A percentile compares a stretch with the other conserved stretches of the same genome.
These are phyloP conservation scores for Ramazzottius varieornatus DNA, from an alignment of 2,888 invertebrate genomes.

Conservation along the genomic window DNA sequence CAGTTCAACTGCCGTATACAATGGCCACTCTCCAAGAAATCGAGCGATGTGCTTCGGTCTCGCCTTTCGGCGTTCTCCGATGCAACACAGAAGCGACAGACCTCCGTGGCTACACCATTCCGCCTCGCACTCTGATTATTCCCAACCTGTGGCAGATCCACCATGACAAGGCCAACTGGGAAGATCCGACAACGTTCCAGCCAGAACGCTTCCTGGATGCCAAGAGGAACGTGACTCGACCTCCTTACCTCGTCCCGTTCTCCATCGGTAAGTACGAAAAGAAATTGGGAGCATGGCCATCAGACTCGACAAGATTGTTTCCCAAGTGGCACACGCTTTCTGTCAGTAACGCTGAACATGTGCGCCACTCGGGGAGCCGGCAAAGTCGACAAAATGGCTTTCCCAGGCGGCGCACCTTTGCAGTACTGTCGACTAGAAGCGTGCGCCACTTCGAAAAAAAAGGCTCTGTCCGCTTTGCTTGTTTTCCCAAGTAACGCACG, in stretches of 20 bases:
- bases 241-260: background rate
- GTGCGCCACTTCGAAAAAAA: too few relatives aligned
- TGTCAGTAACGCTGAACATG: too few relatives aligned
- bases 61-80: background rate
- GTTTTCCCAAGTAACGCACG: too few relatives aligned
- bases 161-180: background rate
- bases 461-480: too few relatives aligned
- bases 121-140: background rate
- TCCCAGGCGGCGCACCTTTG: too few relatives aligned
- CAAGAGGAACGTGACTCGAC: background rate
- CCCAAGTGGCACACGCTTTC: too few relatives aligned
- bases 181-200: background rate
- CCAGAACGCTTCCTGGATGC: background rate
- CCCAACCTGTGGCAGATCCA: background rate
- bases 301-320: too few relatives aligned
- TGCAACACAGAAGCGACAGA: background rate
- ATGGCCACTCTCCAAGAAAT: background rate
- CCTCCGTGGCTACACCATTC: background rate
- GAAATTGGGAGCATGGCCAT: too few relatives aligned
- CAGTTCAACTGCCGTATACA: background rate
- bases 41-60: background rate
- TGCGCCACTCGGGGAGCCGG: too few relatives aligned
- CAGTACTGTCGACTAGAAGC: too few relatives aligned
- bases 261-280: background rate
- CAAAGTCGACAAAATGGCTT: too few relatives aligned